These are phyloP conservation scores for Hypercompe scribonia DNA, from an alignment of 2,888 invertebrate species.

Conservation along the genomic window DNA sequence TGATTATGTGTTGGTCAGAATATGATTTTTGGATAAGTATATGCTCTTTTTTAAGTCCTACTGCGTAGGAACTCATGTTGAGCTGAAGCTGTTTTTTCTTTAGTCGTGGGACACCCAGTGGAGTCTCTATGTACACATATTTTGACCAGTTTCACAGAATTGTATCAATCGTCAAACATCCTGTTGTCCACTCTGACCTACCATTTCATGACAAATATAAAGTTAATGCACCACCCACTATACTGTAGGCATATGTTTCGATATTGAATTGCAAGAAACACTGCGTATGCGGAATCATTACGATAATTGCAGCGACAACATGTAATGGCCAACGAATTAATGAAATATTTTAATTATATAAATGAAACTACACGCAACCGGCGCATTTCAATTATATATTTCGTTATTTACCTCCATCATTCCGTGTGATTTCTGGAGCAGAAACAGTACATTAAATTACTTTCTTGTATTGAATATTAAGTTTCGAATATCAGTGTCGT, in stretches of 20 bases:
- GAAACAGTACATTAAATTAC: background rate
- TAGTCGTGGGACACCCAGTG: background rate
- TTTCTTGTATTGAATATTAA: too few relatives aligned
- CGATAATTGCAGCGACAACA: background rate
- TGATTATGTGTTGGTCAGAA: background rate
- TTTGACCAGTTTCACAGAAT: background rate
- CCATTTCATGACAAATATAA: background rate
- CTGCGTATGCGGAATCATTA: constrained; percentile 1
- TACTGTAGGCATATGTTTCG: background rate
- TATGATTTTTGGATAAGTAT: too few relatives aligned
- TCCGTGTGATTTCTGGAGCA: constrained; percentile 21
- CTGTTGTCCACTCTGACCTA: background rate
- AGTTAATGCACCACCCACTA: background rate
- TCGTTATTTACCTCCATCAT: background rate
- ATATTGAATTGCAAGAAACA: background rate
- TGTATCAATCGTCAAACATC: background rate
- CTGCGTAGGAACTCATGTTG: too few relatives aligned
- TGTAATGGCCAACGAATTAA: constrained; percentile 14
- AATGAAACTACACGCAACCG: constrained; percentile 14
- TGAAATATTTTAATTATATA: constrained; percentile 17
- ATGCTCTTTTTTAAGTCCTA: background rate
- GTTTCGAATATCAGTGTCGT: too few relatives aligned
- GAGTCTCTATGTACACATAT: background rate
- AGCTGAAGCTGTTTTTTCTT: background rate
- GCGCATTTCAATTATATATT: constrained; percentile 16